Conservation (phyloP, 2,888 invertebrate genomes). For the Mechanitis mazaeus region DNA sequence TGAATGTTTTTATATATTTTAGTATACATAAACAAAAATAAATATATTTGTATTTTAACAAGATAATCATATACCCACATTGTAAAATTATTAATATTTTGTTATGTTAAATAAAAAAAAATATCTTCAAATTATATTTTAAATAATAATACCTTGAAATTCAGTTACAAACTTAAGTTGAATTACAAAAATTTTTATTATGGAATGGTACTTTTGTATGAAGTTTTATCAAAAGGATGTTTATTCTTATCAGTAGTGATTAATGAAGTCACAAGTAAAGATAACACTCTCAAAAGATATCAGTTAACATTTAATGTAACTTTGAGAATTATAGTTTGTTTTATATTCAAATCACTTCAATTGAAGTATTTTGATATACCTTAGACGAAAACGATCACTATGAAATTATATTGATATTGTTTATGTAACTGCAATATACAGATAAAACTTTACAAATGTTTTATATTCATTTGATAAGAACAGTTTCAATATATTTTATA, state of each 20-base stretch:
- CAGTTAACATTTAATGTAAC: conserved; percentile 22
- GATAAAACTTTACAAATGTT: no score
- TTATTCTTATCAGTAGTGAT: conserved; percentile 34
- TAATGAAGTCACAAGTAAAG: conserved; percentile 32
- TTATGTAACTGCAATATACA: no score
- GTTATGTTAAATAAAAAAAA: no score
- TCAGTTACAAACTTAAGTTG: no score
- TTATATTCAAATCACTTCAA: conserved; percentile 8
- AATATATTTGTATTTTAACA: not conserved
- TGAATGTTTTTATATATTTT: conserved; percentile 23
- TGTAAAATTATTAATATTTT: not conserved
- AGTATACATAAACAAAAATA: not conserved
- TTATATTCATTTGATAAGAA: no score
- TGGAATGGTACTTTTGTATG: conserved; percentile 12
- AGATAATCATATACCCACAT: not conserved
- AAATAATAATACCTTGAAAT: no score
- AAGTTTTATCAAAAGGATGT: conserved; percentile 35
- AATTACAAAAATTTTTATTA: not conserved
- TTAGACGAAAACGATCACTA: no score
- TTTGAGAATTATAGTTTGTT: conserved; percentile 29
- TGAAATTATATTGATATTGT: no score
- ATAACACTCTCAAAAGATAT: conserved; percentile 31
- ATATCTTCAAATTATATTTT: no score
- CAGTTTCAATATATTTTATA: no score
- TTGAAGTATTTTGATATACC: conserved; percentile 13